Conservation (phyloP, 2,113 vertebrate species). For the Syrrhaptes paradoxus region DNA sequence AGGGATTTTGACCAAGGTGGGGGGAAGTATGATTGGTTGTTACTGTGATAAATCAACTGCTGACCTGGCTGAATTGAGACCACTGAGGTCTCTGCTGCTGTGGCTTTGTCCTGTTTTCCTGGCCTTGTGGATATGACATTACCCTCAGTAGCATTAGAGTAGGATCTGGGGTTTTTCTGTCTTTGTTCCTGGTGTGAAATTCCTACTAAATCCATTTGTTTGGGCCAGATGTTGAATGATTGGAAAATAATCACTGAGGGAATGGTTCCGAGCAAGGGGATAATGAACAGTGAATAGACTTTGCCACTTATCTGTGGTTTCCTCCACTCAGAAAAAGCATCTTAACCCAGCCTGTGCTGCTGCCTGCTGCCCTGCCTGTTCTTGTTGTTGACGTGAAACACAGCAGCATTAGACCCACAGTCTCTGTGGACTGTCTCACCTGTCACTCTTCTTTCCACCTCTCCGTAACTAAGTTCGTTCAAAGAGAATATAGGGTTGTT, state of each 20-base stretch:
- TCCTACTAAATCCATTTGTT: background rate
- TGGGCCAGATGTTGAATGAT: background rate
- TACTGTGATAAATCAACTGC: background rate
- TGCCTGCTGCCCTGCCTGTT: background rate
- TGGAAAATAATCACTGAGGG: background rate
- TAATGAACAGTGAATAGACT: background rate
- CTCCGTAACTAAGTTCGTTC: background rate
- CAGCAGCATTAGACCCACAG: background rate
- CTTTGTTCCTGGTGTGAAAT: background rate
- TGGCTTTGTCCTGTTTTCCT: background rate
- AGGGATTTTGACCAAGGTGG: background rate
- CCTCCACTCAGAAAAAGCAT: background rate
- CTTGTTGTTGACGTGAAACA: accelerated
- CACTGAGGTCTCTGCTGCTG: background rate
- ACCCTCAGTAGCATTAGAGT: accelerated
- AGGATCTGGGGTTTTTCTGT: background rate
- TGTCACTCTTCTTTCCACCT: background rate
- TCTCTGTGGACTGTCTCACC: background rate
- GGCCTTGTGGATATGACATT: background rate
- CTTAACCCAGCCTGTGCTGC: background rate
- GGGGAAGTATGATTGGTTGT: background rate
- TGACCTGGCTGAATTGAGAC: background rate
- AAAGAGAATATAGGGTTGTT: background rate
- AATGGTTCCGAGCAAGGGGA: background rate
- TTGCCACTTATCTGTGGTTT: background rate